Percentiles rank a stretch among this genome's conserved stretches.
These are phyloP conservation scores for Catamblyrhynchus diadema DNA, from an alignment of 2,797 vertebrate species.

Conservation along the genomic window DNA sequence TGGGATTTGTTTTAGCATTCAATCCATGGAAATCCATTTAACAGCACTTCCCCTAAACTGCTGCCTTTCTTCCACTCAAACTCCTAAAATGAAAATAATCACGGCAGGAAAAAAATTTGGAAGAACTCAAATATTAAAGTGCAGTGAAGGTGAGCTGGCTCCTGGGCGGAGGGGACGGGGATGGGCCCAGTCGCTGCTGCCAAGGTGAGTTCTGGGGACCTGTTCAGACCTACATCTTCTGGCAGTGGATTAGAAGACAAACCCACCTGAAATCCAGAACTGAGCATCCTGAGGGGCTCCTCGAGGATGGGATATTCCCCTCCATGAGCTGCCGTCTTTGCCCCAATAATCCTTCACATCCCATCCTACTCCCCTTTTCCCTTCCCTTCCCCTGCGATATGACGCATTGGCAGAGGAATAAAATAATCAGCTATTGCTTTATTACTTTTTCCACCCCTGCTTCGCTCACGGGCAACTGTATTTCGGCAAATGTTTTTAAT, in stretches of 20 bases:
- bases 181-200: rapidly evolving
- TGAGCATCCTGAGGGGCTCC: background rate
- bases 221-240: background rate
- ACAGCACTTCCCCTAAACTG: background rate
- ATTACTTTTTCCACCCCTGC: constrained; percentile 23
- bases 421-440: constrained; percentile 30
- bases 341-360: background rate
- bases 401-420: background rate
- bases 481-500: constrained; percentile 48
- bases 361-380: background rate
- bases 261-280: background rate
- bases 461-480: constrained; percentile 24
- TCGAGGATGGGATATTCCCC: background rate
- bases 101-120: background rate
- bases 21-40: background rate
- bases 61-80: background rate
- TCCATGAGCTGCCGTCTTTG: background rate
- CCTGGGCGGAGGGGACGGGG: background rate
- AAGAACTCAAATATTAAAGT: background rate
- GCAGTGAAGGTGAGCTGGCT: background rate
- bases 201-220: background rate
- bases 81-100: background rate
- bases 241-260: background rate
- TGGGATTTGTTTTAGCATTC: background rate
- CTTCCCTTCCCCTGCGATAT: background rate